Evolutionary conservation across 2,888 invertebrate genomes (phyloP).

Genomic region (Rhingia rostrata): DNA sequence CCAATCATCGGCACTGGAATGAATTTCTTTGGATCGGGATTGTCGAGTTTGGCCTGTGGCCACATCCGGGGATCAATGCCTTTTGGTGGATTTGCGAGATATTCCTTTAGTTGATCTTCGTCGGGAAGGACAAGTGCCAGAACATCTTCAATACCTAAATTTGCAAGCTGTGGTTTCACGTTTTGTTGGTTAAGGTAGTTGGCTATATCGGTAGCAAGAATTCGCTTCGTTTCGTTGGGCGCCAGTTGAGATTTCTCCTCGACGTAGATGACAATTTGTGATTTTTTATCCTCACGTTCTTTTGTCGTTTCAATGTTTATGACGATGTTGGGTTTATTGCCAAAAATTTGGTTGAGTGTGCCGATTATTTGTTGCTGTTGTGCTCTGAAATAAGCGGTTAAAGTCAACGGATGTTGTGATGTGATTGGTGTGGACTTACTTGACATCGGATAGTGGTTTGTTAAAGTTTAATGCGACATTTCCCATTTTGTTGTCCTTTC

Average conservation of each 20-base stretch:
- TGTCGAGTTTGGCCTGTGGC: conserved; percentile 97
- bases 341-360: conserved; percentile 88
- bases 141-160: conserved; percentile 89
- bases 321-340: conserved; percentile 92
- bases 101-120: conserved; percentile 91
- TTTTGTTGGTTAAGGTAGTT: conserved; percentile 88
- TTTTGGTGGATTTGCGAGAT: conserved; percentile 94
- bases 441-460: conserved; percentile 91
- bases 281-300: conserved; percentile 90
- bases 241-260: conserved; percentile 87
- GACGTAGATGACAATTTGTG: conserved; percentile 90
- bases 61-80: conserved; percentile 96
- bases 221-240: conserved; percentile 86
- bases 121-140: conserved; percentile 90
- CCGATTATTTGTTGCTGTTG: conserved; percentile 89
- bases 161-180: conserved; percentile 88
- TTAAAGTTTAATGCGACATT: conserved; percentile 93
- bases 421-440: conserved; percentile 83
- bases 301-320: conserved; percentile 91
- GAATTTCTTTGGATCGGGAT: conserved; percentile 94
- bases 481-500: conserved; percentile 95
- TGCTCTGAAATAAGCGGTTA: conserved; percentile 81
- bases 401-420: not conserved
- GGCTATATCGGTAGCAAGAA: conserved; percentile 89
- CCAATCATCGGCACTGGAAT: conserved; percentile 98